Conservation (phyloP, 2,797 vertebrate genomes). For the Apogon talboti region DNA sequence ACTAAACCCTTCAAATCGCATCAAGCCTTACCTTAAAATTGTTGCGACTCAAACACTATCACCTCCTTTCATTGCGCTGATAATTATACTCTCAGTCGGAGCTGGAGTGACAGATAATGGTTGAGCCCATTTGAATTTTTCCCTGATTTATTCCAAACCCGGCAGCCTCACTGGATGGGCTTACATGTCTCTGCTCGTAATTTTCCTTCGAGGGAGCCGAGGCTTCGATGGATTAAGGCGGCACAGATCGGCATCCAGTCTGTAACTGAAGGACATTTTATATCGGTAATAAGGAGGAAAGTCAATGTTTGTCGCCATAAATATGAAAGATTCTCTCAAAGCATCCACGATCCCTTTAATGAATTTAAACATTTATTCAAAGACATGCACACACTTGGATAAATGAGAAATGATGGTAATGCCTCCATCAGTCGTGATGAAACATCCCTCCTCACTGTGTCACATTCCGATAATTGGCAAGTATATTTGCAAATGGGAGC, state of each 20-base stretch:
- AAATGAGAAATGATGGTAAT: conserved; percentile 39
- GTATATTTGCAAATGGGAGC: conserved; percentile 22
- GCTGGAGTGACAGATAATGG: conserved; percentile 43
- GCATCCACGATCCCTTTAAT: conserved; percentile 11
- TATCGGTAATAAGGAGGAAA: conserved; percentile 35
- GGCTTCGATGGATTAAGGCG: conserved; percentile 53
- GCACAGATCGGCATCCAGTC: conserved; percentile 44
- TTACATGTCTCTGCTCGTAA: conserved; percentile 45
- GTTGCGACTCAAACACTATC: conserved; percentile 9
- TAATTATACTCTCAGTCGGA: conserved; percentile 40
- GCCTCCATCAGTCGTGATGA: conserved; percentile 32
- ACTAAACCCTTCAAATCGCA: conserved; percentile 32
- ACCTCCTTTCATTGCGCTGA: conserved; percentile 30
- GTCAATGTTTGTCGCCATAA: conserved; percentile 37
- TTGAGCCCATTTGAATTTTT: conserved; percentile 32
- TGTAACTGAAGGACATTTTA: conserved; percentile 47
- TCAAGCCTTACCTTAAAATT: conserved; percentile 18
- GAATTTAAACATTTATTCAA: conserved; percentile 34
- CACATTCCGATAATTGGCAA: conserved; percentile 23
- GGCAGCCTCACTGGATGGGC: conserved; percentile 30
- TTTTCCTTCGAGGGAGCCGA: conserved; percentile 32
- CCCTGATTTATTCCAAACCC: conserved; percentile 47
- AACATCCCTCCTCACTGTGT: conserved; percentile 3
- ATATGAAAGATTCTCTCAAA: conserved; percentile 36
- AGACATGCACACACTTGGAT: conserved; percentile 21